Evolutionary conservation across 2,888 invertebrate genomes (phyloP).

Genomic region (Atethmia centrago): DNA sequence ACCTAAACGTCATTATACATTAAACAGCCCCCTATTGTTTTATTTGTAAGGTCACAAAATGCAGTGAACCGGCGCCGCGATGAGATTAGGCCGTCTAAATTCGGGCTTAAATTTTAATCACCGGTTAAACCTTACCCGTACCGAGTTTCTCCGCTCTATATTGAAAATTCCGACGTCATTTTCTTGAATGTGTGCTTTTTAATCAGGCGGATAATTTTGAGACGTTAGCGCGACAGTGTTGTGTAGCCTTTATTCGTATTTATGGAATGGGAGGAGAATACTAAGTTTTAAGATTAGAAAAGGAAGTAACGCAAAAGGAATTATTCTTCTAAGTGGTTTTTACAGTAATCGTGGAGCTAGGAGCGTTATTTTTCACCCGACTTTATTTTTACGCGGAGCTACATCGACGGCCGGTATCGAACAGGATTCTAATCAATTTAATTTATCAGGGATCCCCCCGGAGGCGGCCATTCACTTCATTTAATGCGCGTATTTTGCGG

Average conservation of each 20-base stretch:
- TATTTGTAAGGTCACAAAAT: conserved; percentile 80
- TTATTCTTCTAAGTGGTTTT: conserved; percentile 73
- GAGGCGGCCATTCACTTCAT: conserved; percentile 90
- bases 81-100: conserved; percentile 88
- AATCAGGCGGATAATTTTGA: conserved; percentile 71
- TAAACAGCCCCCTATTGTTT: conserved; percentile 81
- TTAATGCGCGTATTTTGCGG: conserved; percentile 91
- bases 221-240: conserved; percentile 61
- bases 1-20: conserved; percentile 77
- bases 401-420: conserved; percentile 86
- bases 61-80: conserved; percentile 82
- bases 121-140: conserved; percentile 79
- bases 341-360: conserved; percentile 76
- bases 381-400: conserved; percentile 87
- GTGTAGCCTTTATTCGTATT: conserved; percentile 23
- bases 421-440: conserved; percentile 91
- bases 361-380: conserved; percentile 86
- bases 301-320: conserved; percentile 60
- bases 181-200: conserved; percentile 80
- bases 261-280: conserved; percentile 29
- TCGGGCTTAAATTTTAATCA: conserved; percentile 88
- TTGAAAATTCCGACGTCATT: conserved; percentile 82
- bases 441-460: conserved; percentile 90
- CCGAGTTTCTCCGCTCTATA: conserved; percentile 78
- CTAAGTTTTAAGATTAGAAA: conserved; percentile 42